phyloP scores from a whole-genome alignment of 1,140 invertebrate species.

The Frieseomelitta varia region DNA sequence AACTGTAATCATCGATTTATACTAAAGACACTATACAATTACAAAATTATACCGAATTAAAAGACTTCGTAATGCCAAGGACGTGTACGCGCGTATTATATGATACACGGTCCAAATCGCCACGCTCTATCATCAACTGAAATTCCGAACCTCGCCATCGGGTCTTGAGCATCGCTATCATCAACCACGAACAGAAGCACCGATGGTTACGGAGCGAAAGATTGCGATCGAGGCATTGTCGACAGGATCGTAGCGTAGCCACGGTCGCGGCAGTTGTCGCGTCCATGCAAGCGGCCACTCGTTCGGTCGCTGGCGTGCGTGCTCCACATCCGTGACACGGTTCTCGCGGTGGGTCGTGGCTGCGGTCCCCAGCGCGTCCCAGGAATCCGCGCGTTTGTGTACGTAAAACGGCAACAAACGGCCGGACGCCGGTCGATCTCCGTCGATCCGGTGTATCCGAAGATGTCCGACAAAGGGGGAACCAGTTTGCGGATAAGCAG shows the following conservation, averaged over 20 bases:
- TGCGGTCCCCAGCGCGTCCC: neutral
- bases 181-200: neutral
- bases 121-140: neutral
- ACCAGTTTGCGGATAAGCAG: slow-evolving; percentile 60
- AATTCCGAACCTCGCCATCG: neutral
- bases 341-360: slow-evolving; percentile 74
- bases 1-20: no score
- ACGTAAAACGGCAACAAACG: neutral
- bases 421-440: slow-evolving; percentile 13
- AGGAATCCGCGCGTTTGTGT: slow-evolving; percentile 3
- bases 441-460: neutral
- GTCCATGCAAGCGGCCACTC: slow-evolving; percentile 62
- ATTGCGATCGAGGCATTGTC: neutral
- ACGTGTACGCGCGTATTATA: no score
- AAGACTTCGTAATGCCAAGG: no score
- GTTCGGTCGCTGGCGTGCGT: slow-evolving; percentile 69
- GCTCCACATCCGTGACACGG: slow-evolving; percentile 82
- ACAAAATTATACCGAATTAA: no score
- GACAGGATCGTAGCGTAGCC: no score
- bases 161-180: neutral
- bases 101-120: no score
- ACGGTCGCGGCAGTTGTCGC: slow-evolving; percentile 47
- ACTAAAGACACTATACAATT: no score
- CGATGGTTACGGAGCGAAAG: neutral
- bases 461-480: slow-evolving; percentile 46